Conservation (phyloP, 1,140 invertebrate species). For the Thaumetopoea pityocampa region DNA sequence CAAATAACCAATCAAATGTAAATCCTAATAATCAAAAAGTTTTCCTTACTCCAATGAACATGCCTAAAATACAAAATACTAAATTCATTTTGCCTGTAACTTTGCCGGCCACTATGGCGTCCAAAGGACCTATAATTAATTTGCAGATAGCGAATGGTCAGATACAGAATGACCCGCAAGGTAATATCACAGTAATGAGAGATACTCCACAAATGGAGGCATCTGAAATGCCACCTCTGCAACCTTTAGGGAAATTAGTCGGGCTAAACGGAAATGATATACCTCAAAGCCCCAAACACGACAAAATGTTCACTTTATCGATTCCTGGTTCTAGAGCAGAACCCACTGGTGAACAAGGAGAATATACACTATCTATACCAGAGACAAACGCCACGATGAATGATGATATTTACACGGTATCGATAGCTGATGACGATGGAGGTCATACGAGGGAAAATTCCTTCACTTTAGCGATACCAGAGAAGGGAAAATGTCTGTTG, state of each 20-base stretch:
- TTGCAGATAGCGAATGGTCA: slow-evolving; percentile 74
- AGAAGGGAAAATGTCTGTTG: slow-evolving; percentile 68
- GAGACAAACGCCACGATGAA: slow-evolving; percentile 71
- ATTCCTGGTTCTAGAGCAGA: slow-evolving; percentile 69
- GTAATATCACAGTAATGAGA: slow-evolving; percentile 73
- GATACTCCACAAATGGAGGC: slow-evolving; percentile 41
- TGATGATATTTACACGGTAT: slow-evolving; percentile 72
- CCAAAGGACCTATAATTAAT: slow-evolving; percentile 71
- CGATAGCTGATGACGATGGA: slow-evolving; percentile 65
- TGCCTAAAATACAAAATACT: slow-evolving; percentile 67
- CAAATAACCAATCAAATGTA: slow-evolving; percentile 57
- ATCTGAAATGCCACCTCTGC: slow-evolving; percentile 61
- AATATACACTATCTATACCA: slow-evolving; percentile 70
- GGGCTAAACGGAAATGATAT: slow-evolving; percentile 61
- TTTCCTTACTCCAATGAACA: slow-evolving; percentile 67
- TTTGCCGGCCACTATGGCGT: slow-evolving; percentile 63
- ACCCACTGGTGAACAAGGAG: slow-evolving; percentile 66
- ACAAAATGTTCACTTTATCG: slow-evolving; percentile 58
- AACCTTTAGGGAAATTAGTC: slow-evolving; percentile 52
- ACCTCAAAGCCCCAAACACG: slow-evolving; percentile 48
- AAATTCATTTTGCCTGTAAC: slow-evolving; percentile 69
- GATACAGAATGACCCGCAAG: slow-evolving; percentile 71
- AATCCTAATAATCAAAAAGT: slow-evolving; percentile 66
- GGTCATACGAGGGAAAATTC: slow-evolving; percentile 55
- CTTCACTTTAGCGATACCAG: slow-evolving; percentile 68